These are phyloP conservation scores for Chaetops frenatus DNA, from an alignment of 2,113 vertebrate genomes.

Conservation along the genomic window DNA sequence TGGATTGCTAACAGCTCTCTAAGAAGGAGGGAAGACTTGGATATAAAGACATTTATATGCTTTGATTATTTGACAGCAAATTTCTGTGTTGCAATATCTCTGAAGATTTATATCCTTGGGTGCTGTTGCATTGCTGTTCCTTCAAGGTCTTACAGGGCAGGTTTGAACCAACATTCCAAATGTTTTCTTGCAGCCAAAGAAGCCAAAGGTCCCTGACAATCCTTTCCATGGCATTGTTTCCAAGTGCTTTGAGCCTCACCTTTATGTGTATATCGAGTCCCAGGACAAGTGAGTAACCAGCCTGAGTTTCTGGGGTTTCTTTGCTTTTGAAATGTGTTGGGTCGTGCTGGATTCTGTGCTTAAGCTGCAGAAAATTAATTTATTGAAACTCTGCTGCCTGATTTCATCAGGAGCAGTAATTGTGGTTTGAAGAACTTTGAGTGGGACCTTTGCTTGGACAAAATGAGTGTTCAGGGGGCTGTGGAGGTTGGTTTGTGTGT, in stretches of 20 bases:
- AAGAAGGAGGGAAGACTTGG: not conserved
- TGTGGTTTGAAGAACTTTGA: not conserved
- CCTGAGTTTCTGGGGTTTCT: not conserved
- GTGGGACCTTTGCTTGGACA: not conserved
- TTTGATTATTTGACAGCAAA: not conserved
- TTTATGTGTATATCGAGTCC: slow-evolving; percentile 98
- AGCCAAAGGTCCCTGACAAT: slow-evolving; percentile 91
- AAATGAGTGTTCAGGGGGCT: not conserved
- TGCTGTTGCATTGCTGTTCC: not conserved
- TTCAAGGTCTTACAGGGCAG: not conserved
- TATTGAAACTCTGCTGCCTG: not conserved
- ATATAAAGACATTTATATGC: not conserved
- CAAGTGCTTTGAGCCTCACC: slow-evolving; percentile 98
- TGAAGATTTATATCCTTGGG: not conserved
- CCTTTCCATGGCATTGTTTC: slow-evolving; percentile 97
- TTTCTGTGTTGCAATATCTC: not conserved
- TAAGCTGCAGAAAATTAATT: not conserved
- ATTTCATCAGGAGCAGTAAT: not conserved
- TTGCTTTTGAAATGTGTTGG: not conserved
- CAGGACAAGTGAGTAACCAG: slow-evolving; percentile 92
- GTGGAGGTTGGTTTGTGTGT: not conserved
- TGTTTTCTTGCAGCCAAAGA: slow-evolving; percentile 82
- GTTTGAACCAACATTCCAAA: not conserved
- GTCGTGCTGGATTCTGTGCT: not conserved
- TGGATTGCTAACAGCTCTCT: not conserved